These are phyloP conservation scores for Malthinus seriepunctatus DNA, from an alignment of 2,888 invertebrate genomes.

Conservation along the genomic window DNA sequence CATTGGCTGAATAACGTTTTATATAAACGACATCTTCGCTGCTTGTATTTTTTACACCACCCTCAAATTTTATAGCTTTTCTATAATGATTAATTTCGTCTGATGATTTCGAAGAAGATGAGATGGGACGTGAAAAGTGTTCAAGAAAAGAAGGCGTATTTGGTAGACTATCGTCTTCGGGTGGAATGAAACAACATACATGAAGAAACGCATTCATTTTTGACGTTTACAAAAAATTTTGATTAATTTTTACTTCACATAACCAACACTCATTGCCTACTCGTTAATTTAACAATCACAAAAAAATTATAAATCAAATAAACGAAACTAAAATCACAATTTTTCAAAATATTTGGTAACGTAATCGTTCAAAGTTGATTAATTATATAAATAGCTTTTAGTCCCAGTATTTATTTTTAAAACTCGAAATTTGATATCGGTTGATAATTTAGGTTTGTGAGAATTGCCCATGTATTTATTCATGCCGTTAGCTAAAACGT, in stretches of 20 bases:
- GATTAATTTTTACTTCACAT: slow-evolving; percentile 8
- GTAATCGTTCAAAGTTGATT: neutral
- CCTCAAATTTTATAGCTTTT: neutral
- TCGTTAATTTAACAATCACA: neutral
- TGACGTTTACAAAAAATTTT: slow-evolving; percentile 12
- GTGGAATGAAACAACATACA: slow-evolving; percentile 17
- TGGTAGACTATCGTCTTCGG: slow-evolving; percentile 3
- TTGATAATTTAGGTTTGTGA: slow-evolving; percentile 28
- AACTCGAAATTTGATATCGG: slow-evolving; percentile 66
- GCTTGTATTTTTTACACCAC: neutral
- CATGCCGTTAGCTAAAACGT: slow-evolving; percentile 61
- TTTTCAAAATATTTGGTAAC: neutral
- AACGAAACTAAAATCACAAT: neutral
- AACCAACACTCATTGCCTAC: slow-evolving; percentile 15
- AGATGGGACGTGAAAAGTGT: neutral
- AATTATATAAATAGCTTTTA: slow-evolving; percentile 62
- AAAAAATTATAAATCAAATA: neutral
- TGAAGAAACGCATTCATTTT: slow-evolving; percentile 18
- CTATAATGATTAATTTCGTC: too few relatives aligned
- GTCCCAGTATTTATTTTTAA: slow-evolving; percentile 61
- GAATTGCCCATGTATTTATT: slow-evolving; percentile 18
- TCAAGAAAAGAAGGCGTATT: neutral
- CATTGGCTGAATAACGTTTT: too few relatives aligned
- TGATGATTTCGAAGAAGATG: neutral
- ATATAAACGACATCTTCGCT: slow-evolving; percentile 2